Percentiles rank a stretch among this genome's conserved stretches.
These are phyloP conservation scores for Eriosoma lanigerum DNA, from an alignment of 1,140 invertebrate genomes.

Conservation along the genomic window DNA sequence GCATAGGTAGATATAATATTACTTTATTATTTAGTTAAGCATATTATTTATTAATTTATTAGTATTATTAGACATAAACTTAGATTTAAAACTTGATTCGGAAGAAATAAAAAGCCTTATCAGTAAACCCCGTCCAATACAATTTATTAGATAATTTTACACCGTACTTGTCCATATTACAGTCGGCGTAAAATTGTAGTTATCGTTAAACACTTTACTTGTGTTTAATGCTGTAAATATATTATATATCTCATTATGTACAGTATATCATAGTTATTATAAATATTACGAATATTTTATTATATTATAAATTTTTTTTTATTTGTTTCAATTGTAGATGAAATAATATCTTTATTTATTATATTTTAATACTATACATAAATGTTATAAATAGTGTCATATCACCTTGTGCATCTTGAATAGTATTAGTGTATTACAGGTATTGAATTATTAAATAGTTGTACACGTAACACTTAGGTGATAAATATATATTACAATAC, in stretches of 20 bases:
- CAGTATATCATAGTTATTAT: background rate
- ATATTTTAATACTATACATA: too few relatives aligned
- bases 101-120: slow-evolving; percentile 39
- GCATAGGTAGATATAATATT: too few relatives aligned
- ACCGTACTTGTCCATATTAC: background rate
- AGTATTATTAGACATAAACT: background rate
- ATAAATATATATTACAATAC: background rate
- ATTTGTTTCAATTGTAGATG: too few relatives aligned
- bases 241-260: background rate
- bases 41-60: too few relatives aligned
- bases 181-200: slow-evolving; percentile 3
- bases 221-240: background rate
- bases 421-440: too few relatives aligned
- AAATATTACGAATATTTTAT: background rate
- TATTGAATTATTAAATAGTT: too few relatives aligned
- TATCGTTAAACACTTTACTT: background rate
- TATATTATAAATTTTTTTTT: background rate
- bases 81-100: background rate
- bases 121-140: slow-evolving; percentile 50
- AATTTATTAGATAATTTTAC: slow-evolving; percentile 23
- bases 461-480: too few relatives aligned
- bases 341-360: too few relatives aligned
- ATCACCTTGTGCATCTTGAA: too few relatives aligned
- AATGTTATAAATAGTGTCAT: too few relatives aligned
- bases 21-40: too few relatives aligned